These are phyloP conservation scores for Aegotheles bennettii DNA, from an alignment of 2,113 vertebrate species.

Conservation along the genomic window DNA sequence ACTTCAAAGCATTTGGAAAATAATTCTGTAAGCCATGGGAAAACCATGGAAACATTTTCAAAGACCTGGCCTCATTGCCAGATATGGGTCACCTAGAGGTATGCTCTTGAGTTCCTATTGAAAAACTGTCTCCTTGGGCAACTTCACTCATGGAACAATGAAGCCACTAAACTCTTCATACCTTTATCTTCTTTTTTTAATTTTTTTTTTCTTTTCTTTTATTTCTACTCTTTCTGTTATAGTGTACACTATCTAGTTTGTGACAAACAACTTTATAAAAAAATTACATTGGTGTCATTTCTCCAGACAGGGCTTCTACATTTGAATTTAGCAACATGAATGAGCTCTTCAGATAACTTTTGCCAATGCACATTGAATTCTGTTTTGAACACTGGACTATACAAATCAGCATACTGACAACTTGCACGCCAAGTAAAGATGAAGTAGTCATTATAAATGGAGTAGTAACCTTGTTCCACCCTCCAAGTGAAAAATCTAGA, in stretches of 20 bases:
- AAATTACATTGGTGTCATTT: background rate
- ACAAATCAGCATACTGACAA: background rate
- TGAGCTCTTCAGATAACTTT: background rate
- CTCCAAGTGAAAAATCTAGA: background rate
- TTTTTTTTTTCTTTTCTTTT: background rate
- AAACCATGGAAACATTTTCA: background rate
- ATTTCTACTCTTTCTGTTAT: background rate
- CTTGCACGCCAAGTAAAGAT: background rate
- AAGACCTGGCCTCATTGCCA: background rate
- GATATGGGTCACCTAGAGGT: background rate
- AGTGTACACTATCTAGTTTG: background rate
- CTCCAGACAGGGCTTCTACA: background rate
- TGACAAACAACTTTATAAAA: background rate
- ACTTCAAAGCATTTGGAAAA: background rate
- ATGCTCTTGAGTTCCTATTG: background rate
- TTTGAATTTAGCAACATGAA: background rate
- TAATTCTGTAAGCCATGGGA: background rate
- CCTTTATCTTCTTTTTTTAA: background rate
- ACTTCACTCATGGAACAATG: background rate
- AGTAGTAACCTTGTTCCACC: background rate
- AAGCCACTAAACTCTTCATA: background rate
- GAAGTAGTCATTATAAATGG: background rate
- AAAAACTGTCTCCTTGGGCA: background rate
- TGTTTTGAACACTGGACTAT: background rate
- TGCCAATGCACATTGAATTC: background rate